Evolutionary conservation across 1,140 invertebrate species (phyloP).

Genomic region (Ptiloglossa arizonensis): DNA sequence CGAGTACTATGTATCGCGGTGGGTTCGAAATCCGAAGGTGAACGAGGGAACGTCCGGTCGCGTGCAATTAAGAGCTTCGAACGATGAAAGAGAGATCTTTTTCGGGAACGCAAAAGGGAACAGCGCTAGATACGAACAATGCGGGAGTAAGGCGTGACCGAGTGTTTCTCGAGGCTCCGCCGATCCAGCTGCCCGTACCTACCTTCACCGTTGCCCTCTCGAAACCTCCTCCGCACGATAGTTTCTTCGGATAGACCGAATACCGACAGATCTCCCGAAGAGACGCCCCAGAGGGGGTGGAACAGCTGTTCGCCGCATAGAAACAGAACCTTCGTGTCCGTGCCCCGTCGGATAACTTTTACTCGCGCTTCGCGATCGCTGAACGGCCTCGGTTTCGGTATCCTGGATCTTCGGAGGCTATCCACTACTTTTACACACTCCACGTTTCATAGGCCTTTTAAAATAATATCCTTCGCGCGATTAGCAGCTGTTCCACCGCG

Average conservation of each 20-base stretch:
- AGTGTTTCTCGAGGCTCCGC: conserved; percentile 54
- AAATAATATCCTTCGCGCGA: not conserved
- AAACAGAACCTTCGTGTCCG: conserved; percentile 36
- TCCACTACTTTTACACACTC: not conserved
- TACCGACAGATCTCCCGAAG: conserved; percentile 55
- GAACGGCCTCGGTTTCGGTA: not conserved
- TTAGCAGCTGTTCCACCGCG: not conserved
- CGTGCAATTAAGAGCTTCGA: not conserved
- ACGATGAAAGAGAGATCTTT: not conserved
- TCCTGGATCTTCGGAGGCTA: not conserved
- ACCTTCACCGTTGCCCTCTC: conserved; percentile 55
- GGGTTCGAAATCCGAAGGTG: no score
- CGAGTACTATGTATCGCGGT: no score
- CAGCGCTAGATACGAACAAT: conserved; percentile 53
- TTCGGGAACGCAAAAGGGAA: conserved; percentile 4
- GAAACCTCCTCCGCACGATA: conserved; percentile 64
- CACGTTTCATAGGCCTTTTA: no score
- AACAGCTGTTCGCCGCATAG: conserved; percentile 62
- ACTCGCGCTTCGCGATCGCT: not conserved
- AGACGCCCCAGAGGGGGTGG: conserved; percentile 57
- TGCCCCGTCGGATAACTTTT: conserved; percentile 23
- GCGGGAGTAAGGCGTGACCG: conserved; percentile 59
- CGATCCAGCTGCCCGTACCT: conserved; percentile 63
- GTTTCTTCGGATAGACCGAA: conserved; percentile 64
- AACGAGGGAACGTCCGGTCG: no score